These are phyloP conservation scores for Hycleus phaleratus DNA, from an alignment of 1,140 invertebrate species.

Conservation along the genomic window DNA sequence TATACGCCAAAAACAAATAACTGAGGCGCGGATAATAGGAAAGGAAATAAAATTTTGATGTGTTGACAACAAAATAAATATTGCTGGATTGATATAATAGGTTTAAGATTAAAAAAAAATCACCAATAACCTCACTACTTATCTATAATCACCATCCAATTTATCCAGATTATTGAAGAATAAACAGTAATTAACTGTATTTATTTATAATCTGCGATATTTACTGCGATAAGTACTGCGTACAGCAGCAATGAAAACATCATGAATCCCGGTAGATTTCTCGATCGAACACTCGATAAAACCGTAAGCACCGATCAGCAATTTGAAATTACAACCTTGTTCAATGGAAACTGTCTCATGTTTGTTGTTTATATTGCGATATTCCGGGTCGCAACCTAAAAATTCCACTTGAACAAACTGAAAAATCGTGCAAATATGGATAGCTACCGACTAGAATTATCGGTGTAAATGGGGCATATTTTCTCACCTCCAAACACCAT, in stretches of 20 bases:
- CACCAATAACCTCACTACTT: too few species aligned
- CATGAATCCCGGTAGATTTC: slow-evolving; percentile 7
- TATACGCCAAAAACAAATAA: too few species aligned
- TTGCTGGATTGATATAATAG: too few species aligned
- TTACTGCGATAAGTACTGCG: slow-evolving; percentile 3
- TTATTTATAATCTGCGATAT: too few species aligned
- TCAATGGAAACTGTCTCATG: slow-evolving; percentile 1
- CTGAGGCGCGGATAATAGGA: too few species aligned
- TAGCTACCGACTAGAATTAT: slow-evolving; percentile 20
- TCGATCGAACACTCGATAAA: slow-evolving; percentile 14
- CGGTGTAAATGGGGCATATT: slow-evolving; percentile 16
- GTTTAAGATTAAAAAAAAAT: too few species aligned
- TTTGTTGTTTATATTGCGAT: background rate
- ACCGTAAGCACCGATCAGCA: slow-evolving; percentile 9
- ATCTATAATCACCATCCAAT: too few species aligned
- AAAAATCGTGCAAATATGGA: background rate
- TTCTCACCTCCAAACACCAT: slow-evolving; percentile 25
- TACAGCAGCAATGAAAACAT: slow-evolving; percentile 11
- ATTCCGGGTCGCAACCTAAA: slow-evolving; percentile 9
- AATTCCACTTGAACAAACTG: background rate
- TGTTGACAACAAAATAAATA: too few species aligned
- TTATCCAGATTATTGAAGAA: too few species aligned
- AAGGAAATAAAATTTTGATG: too few species aligned
- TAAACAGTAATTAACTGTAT: too few species aligned
- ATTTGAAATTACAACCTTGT: slow-evolving; percentile 13